Percentiles rank a stretch among this genome's conserved stretches.
These are phyloP conservation scores for Mystacides longicornis DNA, from an alignment of 2,888 invertebrate species.

Conservation along the genomic window DNA sequence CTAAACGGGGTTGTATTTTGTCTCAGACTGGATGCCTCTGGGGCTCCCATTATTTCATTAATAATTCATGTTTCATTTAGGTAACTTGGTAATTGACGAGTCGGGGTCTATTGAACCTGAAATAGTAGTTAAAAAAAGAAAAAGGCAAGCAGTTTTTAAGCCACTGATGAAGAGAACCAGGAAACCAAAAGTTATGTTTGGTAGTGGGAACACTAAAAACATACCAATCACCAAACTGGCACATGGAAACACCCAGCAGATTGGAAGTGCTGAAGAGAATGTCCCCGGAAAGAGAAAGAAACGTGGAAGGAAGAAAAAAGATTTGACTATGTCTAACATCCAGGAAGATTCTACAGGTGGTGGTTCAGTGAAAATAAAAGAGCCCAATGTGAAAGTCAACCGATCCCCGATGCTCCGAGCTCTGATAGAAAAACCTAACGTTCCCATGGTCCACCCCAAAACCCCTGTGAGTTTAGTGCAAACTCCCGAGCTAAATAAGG, in stretches of 20 bases:
- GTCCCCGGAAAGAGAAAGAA: no score
- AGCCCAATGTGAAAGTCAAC: constrained; percentile 28
- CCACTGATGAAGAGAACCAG: neutral
- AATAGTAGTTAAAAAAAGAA: neutral
- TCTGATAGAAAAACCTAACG: constrained; percentile 20
- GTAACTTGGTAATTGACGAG: neutral
- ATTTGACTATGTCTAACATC: neutral
- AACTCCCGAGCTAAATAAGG: neutral
- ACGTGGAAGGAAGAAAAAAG: neutral
- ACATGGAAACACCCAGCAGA: neutral
- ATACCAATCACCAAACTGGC: no score
- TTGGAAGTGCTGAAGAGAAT: neutral
- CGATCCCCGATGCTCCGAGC: constrained; percentile 30
- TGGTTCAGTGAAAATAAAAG: constrained; percentile 25
- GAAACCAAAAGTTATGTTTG: neutral
- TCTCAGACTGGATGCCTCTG: no score
- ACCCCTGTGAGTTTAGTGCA: neutral
- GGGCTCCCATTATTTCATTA: no score
- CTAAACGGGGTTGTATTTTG: no score
- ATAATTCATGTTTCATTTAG: neutral
- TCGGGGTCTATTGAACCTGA: neutral
- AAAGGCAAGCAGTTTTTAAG: neutral
- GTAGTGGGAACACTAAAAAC: neutral
- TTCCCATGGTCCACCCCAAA: constrained; percentile 16
- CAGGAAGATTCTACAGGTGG: neutral